Evolutionary conservation across 2,113 vertebrate genomes (phyloP).

Genomic region (Chloroceryle aenea): DNA sequence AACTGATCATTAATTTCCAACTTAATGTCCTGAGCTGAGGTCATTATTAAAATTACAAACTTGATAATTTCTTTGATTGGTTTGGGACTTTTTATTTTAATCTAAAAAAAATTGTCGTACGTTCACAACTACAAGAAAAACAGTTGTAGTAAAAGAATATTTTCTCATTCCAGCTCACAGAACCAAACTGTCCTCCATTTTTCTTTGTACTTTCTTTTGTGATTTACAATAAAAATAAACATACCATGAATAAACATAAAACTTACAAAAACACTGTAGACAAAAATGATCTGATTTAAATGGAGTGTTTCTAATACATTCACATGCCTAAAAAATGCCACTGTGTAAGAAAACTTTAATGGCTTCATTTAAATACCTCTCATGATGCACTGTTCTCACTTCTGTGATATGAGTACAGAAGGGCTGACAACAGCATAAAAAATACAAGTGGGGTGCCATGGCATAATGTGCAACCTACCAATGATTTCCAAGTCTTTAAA

Average conservation of each 20-base stretch:
- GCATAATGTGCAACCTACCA: not conserved
- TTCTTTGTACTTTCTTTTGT: not conserved
- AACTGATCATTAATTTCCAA: slow-evolving; percentile 73
- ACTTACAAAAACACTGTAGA: not conserved
- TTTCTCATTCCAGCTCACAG: not conserved
- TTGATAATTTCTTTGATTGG: slow-evolving; percentile 54
- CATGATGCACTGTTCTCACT: not conserved
- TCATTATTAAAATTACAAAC: slow-evolving; percentile 72
- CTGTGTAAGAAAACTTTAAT: not conserved
- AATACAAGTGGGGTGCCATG: not conserved
- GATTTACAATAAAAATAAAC: slow-evolving; percentile 61
- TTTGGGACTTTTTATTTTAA: not conserved
- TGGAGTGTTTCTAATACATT: slow-evolving; percentile 46
- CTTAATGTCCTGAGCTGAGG: slow-evolving; percentile 68
- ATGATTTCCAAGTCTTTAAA: not conserved
- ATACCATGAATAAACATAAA: slow-evolving; percentile 52
- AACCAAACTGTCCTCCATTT: not conserved
- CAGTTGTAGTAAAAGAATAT: not conserved
- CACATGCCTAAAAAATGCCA: not conserved
- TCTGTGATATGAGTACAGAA: not conserved
- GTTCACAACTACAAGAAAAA: not conserved
- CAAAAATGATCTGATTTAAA: slow-evolving; percentile 23
- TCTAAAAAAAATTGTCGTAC: not conserved
- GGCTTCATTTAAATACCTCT: slow-evolving; percentile 8
- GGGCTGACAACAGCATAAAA: not conserved